phyloP scores from a whole-genome alignment of 2,888 invertebrate genomes.

The Portevinia maculata region DNA sequence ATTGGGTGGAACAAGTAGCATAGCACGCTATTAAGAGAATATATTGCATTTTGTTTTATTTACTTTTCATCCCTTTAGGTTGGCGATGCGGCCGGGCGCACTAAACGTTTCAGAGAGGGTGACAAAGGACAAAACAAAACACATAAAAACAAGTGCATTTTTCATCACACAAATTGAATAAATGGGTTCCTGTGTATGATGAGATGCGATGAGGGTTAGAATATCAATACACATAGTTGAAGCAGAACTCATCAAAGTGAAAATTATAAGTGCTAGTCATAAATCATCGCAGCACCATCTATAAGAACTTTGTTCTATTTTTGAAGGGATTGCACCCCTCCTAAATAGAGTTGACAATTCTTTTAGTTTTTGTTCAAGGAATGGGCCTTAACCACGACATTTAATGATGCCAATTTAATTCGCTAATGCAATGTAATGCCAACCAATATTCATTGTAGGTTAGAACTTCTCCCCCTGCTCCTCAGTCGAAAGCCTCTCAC shows the following conservation, averaged over 20 bases:
- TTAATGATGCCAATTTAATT: conserved; percentile 74
- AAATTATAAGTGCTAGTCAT: conserved; percentile 71
- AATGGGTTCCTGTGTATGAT: conserved; percentile 3
- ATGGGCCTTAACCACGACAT: conserved; percentile 55
- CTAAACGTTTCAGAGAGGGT: conserved; percentile 55
- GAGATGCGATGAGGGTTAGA: conserved; percentile 11
- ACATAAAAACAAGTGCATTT: conserved; percentile 71
- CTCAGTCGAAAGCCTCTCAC: conserved; percentile 15
- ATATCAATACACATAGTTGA: conserved; percentile 12
- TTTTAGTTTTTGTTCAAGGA: conserved; percentile 48
- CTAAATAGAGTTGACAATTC: conserved; percentile 42
- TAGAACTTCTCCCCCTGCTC: conserved; percentile 30
- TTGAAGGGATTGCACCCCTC: conserved; percentile 44
- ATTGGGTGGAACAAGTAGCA: conserved; percentile 21
- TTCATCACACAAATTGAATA: conserved; percentile 71
- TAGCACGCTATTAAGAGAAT: conserved; percentile 15
- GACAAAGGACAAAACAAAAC: conserved; percentile 41
- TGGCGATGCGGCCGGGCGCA: conserved; percentile 21
- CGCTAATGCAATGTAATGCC: conserved; percentile 74
- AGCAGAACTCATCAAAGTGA: conserved; percentile 70
- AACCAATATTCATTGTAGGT: conserved; percentile 53
- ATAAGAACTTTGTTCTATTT: conserved; percentile 8
- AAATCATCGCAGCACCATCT: conserved; percentile 53
- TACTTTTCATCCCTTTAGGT: conserved; percentile 63
- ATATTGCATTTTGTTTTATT: conserved; percentile 55